Evolutionary conservation across 2,888 invertebrate genomes (phyloP), one percentile per base, ranked within the genome.

Genomic region (Ametastegia equiseti): DNA sequence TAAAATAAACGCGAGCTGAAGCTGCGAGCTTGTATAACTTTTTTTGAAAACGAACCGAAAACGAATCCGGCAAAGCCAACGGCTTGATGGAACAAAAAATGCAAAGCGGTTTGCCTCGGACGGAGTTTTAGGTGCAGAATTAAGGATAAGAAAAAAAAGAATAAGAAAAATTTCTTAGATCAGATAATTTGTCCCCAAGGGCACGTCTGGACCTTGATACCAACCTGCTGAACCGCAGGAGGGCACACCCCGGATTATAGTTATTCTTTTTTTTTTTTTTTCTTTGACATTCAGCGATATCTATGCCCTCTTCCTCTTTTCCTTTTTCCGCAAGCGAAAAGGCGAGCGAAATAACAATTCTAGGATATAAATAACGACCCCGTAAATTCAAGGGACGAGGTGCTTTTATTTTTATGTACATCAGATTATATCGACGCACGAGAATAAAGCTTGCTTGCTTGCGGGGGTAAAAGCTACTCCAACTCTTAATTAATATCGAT

Each of bases 131-230:
- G 54, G 19, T 54, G 3, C 33, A 63, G 33, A 36, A 15, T n/a
- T n/a, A n/a, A n/a, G n/a, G n/a, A n/a, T n/a, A n/a, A n/a, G n/a
- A n/a, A n/a, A n/a, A n/a, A n/a, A 45, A 13, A 15, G 15, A 45
- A 45, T 13, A 33, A 63, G 33, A 63, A 54, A 23, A 23, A n/a
- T 33, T 2, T 7, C n/a, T 13, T 13, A 33, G 63, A 63, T 30
- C 7, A n/a, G 63, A 33, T 63, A 36, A 63, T 63, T 63, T 36
- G 63, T 63, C 63, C n/a, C 63, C 63, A 63, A 33, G 63, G 63
- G 30, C 63, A 63, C 63, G 63, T 63, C 63, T 63, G 33, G 30
- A 36, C 63, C 63, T 63, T 63, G n/a, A n/a, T n/a, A 15, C 63
- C 63, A 63, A 63, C 63, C 33, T 63, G 33, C 54, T 54, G 9